Conservation (phyloP, 2,113 vertebrate genomes). For the Myiozetetes cayanensis region DNA sequence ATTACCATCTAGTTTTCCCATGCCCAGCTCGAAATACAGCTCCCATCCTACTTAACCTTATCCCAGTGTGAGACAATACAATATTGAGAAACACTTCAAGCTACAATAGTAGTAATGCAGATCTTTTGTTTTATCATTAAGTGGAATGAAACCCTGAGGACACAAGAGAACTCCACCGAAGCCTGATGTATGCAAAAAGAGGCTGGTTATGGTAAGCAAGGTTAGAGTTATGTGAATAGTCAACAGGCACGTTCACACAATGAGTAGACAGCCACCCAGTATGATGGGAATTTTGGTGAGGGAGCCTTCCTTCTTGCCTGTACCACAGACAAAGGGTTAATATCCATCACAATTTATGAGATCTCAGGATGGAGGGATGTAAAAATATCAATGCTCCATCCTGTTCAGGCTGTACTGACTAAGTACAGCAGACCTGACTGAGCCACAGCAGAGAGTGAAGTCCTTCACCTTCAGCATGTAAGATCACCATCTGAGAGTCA, state of each 20-base stretch:
- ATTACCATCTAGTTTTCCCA: neutral
- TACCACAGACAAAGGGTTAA: neutral
- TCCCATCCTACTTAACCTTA: neutral
- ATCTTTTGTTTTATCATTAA: slow-evolving; percentile 26
- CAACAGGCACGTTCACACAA: neutral
- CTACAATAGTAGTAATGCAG: neutral
- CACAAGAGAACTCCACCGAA: neutral
- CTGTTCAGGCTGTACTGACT: neutral
- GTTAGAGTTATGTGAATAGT: neutral
- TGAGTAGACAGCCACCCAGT: neutral
- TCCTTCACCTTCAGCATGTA: neutral
- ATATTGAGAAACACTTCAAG: slow-evolving; percentile 5
- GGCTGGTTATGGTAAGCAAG: neutral
- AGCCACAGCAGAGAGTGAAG: neutral
- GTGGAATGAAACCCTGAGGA: neutral
- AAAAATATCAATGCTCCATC: neutral
- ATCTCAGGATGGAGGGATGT: neutral
- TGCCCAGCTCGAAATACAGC: neutral
- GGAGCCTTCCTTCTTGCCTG: neutral
- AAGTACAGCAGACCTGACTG: neutral
- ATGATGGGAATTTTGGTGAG: neutral
- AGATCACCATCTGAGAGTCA: neutral
- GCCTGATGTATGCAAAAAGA: neutral
- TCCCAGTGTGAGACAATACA: neutral
- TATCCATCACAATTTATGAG: neutral